phyloP scores from a whole-genome alignment of 2,113 vertebrate species.

The Poeciliopsis turrubarensis region DNA sequence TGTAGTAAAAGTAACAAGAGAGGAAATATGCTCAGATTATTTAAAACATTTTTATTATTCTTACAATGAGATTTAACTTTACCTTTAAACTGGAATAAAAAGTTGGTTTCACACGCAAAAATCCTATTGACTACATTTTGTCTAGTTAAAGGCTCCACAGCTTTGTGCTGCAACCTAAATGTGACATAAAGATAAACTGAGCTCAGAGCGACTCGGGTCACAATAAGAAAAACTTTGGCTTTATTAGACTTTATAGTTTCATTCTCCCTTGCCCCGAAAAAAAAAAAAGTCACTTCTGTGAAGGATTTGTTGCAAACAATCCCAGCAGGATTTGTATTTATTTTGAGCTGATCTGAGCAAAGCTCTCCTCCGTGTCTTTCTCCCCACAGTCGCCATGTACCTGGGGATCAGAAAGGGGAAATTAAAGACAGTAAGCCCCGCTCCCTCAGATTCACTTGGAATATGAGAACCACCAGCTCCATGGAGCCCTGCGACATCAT shows the following conservation, averaged over 20 bases:
- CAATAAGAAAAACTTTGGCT: no score
- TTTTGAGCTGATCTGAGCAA: background rate
- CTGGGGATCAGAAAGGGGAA: conserved; percentile 96
- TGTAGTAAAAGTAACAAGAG: background rate
- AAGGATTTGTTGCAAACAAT: no score
- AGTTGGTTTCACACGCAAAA: background rate
- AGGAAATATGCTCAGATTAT: background rate
- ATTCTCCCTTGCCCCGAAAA: no score
- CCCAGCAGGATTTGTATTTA: background rate
- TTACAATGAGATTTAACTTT: background rate
- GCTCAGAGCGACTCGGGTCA: background rate
- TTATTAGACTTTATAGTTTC: no score
- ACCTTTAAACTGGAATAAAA: background rate
- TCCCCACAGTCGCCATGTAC: conserved; percentile 92
- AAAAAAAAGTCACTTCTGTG: no score
- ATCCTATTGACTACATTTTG: background rate
- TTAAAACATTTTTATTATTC: no score
- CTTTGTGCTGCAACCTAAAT: background rate
- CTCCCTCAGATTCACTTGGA: conserved; percentile 98
- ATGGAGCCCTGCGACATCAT: conserved; percentile 97
- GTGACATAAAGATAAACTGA: background rate
- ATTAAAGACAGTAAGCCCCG: conserved; percentile 95
- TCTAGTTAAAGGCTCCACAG: background rate
- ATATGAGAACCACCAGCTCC: conserved; percentile 99
- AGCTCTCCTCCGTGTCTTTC: background rate